Evolutionary conservation across 1,140 invertebrate species (phyloP), one percentile per base, ranked within the genome.

Genomic region (Drosophila mayri): DNA sequence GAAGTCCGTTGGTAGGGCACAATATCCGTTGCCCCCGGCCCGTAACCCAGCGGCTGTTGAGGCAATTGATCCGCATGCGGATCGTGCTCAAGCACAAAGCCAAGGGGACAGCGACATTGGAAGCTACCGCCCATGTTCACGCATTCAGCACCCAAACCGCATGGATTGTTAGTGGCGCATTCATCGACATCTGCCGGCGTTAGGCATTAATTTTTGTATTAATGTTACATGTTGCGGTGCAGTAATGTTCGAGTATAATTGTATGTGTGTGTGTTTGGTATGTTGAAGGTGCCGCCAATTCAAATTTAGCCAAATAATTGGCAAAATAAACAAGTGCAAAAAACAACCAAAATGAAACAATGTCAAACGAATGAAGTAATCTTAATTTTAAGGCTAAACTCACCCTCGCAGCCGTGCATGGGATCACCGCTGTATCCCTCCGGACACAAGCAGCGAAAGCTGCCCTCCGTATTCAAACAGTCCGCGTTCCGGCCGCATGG

Each of bases 391-490:
- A 50, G 16, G 35, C 14, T 28, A 10, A 25, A 92, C 92, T 92
- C 95, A 97, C 96, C 96, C 93, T 95, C 93, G 92, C 96, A 97
- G 44, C 94, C 94, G 30, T 93, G 92, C 86, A 94, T 93, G 4
- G 97, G 96, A 93, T 97, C 96, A 44, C 97, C 97, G 22, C 94
- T 93, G 93, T 95, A 97, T 57, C 97, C 97, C 43, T 95, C 94
- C 11, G 96, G 96, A 93, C 97, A 97, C 1, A 94, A 85, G 91
- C 97, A 98, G 55, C 94, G 94, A 93, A 95, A 97, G 74, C 94
- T 95, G 60, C 96, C 96, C 25, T 95, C 94, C n/a, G 95, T 92
- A 88, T 97, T 97, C 35, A 94, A 94, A 83, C 97, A 97, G 14
- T 95, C 88, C 5, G 96, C 96, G 71, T 95, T 95, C 73, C 95